Evolutionary conservation across 2,888 invertebrate genomes (phyloP).

Genomic region (Pyrgus malvae): DNA sequence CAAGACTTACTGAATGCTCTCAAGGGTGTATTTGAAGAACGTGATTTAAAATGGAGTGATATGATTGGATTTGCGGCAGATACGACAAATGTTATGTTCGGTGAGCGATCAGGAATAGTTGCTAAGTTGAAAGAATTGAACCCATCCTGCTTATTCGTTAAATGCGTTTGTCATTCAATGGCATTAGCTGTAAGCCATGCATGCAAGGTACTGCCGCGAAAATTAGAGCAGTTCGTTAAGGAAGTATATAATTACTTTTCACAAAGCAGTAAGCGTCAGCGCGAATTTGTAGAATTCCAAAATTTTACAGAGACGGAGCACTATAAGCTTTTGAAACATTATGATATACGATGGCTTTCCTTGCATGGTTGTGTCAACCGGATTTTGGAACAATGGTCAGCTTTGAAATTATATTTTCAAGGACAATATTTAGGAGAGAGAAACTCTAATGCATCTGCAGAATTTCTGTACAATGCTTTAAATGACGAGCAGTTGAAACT

Average conservation of each 20-base stretch:
- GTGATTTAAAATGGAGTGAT: too few relatives aligned
- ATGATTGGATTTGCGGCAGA: slow-evolving; percentile 27
- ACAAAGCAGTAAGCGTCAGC: background rate
- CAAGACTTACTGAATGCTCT: too few relatives aligned
- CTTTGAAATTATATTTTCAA: background rate
- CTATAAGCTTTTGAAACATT: background rate
- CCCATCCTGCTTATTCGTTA: slow-evolving; percentile 33
- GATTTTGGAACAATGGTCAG: background rate
- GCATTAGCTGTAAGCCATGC: slow-evolving; percentile 12
- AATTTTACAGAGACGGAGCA: background rate
- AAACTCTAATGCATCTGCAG: background rate
- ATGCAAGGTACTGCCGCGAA: background rate
- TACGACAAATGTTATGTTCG: slow-evolving; percentile 34
- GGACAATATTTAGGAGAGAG: background rate
- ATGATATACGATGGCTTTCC: background rate
- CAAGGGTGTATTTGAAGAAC: too few relatives aligned
- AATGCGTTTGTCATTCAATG: slow-evolving; percentile 34
- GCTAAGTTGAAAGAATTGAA: slow-evolving; percentile 34
- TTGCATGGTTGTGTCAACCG: background rate
- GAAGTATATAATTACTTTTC: background rate
- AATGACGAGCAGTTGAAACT: background rate
- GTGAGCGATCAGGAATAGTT: slow-evolving; percentile 28
- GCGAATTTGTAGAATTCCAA: background rate
- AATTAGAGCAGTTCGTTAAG: background rate
- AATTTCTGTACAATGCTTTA: background rate